Percentiles rank a stretch among this genome's conserved stretches.
Conservation (phyloP, 2,113 vertebrate genomes). For the Vidua macroura region DNA sequence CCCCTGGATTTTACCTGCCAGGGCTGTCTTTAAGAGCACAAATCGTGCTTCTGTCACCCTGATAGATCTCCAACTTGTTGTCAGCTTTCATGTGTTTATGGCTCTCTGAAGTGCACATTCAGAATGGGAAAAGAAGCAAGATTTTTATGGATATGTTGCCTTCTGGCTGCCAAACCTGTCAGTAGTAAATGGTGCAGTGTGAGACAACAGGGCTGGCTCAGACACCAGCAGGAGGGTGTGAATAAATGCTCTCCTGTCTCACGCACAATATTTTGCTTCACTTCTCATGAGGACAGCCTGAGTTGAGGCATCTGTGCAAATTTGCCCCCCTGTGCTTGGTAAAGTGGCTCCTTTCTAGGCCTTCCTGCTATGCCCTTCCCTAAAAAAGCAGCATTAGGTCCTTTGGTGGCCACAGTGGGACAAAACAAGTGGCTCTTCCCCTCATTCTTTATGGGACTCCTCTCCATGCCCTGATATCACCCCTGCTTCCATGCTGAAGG, state of each 20-base stretch:
- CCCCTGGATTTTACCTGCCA: background rate
- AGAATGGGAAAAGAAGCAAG: background rate
- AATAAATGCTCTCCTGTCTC: background rate
- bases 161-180: conserved; percentile 1
- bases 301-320: background rate
- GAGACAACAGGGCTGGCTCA: background rate
- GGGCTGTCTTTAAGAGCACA: background rate
- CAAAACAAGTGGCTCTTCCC: background rate
- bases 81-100: background rate
- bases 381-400: background rate
- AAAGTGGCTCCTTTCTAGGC: background rate
- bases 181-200: background rate
- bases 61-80: background rate
- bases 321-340: background rate
- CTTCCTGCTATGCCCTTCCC: background rate
- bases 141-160: background rate
- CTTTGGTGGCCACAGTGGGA: background rate
- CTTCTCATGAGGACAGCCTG: background rate
- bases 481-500: background rate
- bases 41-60: background rate
- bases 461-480: background rate
- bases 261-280: background rate
- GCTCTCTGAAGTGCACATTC: background rate
- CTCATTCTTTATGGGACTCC: background rate
- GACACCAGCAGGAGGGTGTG: background rate